Evolutionary conservation across 2,797 vertebrate species (phyloP).

Genomic region (Pteronotus mesoamericanus): DNA sequence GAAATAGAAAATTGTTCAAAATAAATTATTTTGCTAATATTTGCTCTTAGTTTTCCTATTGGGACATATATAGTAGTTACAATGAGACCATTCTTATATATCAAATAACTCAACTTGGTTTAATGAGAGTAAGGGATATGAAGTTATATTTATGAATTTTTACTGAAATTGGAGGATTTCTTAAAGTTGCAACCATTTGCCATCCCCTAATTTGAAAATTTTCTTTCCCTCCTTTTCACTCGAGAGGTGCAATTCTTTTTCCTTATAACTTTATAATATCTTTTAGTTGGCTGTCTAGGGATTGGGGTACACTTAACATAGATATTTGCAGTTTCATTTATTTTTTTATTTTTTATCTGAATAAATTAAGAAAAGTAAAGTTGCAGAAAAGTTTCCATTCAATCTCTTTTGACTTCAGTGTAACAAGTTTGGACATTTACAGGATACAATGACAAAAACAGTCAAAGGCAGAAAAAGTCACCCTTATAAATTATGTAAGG

Average conservation of each 20-base stretch:
- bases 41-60: background rate
- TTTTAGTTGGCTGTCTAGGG: background rate
- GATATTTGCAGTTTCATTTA: background rate
- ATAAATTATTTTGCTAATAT: conserved; percentile 6
- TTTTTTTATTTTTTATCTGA: background rate
- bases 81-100: background rate
- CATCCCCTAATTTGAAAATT: background rate
- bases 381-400: background rate
- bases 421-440: background rate
- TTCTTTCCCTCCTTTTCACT: background rate
- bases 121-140: background rate
- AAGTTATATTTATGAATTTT: background rate
- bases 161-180: background rate
- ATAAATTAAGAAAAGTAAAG: background rate
- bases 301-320: background rate
- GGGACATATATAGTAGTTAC: background rate
- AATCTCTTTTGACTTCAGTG: background rate
- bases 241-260: background rate
- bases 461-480: background rate
- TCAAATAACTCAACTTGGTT: background rate
- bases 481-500: background rate
- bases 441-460: background rate
- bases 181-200: background rate
- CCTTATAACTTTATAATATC: background rate
- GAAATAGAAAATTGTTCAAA: background rate